Evolutionary conservation across 2,797 vertebrate species (phyloP).

Genomic region (Scleropages formosus): DNA sequence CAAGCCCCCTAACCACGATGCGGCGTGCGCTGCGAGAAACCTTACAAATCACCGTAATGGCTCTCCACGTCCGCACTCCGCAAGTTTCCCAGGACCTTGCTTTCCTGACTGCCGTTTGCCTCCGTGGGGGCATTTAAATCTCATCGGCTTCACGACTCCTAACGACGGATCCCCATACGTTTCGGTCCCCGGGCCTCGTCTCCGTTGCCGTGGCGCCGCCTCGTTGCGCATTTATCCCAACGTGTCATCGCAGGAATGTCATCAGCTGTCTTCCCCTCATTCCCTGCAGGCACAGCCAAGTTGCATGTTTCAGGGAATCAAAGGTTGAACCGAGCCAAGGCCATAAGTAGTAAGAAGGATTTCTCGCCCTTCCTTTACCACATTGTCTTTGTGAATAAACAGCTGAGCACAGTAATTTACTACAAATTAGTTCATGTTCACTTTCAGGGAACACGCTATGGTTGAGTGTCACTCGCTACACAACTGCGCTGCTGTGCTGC

Average conservation of each 20-base stretch:
- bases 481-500: background rate
- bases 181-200: conserved; percentile 25
- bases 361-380: background rate
- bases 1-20: too few relatives aligned
- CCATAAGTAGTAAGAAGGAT: background rate
- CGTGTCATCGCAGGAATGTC: conserved; percentile 2
- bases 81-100: too few relatives aligned
- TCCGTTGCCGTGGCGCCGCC: conserved; percentile 27
- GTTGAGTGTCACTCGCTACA: background rate
- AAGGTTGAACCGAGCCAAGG: background rate
- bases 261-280: too few relatives aligned
- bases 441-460: background rate
- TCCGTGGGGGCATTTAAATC: too few relatives aligned
- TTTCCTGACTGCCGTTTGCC: too few relatives aligned
- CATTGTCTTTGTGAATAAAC: background rate
- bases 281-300: too few relatives aligned
- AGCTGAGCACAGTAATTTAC: background rate
- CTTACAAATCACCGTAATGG: too few relatives aligned
- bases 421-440: background rate
- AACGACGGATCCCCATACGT: conserved; percentile 36
- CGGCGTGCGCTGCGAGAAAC: too few relatives aligned
- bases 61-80: too few relatives aligned
- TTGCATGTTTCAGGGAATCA: too few relatives aligned
- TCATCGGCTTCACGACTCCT: background rate
- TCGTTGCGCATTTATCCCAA: conserved; percentile 3